Base-by-base conservation (phyloP, 2,888 invertebrate species). In the Polyommatus iphigenia region DNA sequence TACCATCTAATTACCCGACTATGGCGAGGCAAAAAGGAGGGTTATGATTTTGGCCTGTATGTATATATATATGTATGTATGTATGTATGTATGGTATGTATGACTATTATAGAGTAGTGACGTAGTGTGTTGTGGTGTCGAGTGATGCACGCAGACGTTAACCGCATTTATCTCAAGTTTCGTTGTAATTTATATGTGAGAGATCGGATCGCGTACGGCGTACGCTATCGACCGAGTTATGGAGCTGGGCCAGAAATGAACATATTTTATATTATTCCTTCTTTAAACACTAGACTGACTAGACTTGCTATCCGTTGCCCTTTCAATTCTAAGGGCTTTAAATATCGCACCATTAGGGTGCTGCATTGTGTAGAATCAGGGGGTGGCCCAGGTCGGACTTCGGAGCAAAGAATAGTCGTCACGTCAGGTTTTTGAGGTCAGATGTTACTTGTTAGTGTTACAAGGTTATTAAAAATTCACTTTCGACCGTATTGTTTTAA, bases 401-500 rank as follows among this genome's bases (percentile, higher is more conserved):
- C 15, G 29, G 67, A 29, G 29, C 67, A 67, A 67, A 15, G 1
- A 67, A 67, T 5, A 67, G 29, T 15, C 15, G 29, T 29, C 67
- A 59, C 8, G 59, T 20, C 20, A 32, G 29, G 67, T 67, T 67
- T 24, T 15, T 29, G 32, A 32, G 29, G 29, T 29, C 67, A 32
- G 67, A 67, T 67, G 67, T 54, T 54, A 54, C 3, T 54, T 67
- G 67, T 54, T 54, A 54, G 15, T 54, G 54, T 54, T 67, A 67
- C 62, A 67, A 67, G n/a, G 36, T 71, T 32, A 71, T 36, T 72
- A 20, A 72, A 72, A 72, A 72, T 20, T 41, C 72, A 72, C 72
- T 72, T 72, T 72, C 72, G 41, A 41, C 36, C 36, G 41, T 72
- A 72, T 72, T 72, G 41, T 72, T 72, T 72, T 10, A 72, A 20